Conservation (phyloP, 2,797 vertebrate genomes). For the Liasis olivaceus region DNA sequence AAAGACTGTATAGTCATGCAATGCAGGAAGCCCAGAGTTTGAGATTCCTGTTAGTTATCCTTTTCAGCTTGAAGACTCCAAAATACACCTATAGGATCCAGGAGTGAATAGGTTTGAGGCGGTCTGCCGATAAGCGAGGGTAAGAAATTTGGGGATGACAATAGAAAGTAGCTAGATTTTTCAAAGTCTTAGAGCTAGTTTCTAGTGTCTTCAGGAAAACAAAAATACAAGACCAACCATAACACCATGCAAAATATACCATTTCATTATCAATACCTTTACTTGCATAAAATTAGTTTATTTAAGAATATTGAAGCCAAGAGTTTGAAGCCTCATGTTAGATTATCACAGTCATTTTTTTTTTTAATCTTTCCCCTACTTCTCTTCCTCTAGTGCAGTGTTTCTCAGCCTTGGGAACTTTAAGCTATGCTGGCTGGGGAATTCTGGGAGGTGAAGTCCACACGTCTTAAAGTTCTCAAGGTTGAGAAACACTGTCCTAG, state of each 20-base stretch:
- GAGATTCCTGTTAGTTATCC: neutral
- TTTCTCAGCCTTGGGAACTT: too few relatives aligned
- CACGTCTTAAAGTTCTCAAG: too few relatives aligned
- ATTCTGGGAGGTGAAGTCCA: too few relatives aligned
- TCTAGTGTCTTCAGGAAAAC: neutral
- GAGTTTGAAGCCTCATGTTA: neutral
- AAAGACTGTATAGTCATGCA: neutral
- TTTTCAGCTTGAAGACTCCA: neutral
- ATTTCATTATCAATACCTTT: neutral
- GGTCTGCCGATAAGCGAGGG: neutral
- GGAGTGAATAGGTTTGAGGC: neutral
- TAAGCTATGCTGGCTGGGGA: too few relatives aligned
- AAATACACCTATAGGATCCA: too few relatives aligned
- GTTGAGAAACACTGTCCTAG: neutral
- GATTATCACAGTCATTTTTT: neutral
- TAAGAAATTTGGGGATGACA: neutral
- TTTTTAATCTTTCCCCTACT: neutral
- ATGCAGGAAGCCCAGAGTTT: neutral
- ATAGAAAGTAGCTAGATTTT: neutral
- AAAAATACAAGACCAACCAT: neutral
- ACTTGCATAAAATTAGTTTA: neutral
- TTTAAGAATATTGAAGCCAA: neutral
- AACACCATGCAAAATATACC: neutral
- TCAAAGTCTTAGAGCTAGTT: neutral
- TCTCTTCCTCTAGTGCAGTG: neutral